Conservation (phyloP, 2,113 vertebrate species). For the Crotophaga sulcirostris region DNA sequence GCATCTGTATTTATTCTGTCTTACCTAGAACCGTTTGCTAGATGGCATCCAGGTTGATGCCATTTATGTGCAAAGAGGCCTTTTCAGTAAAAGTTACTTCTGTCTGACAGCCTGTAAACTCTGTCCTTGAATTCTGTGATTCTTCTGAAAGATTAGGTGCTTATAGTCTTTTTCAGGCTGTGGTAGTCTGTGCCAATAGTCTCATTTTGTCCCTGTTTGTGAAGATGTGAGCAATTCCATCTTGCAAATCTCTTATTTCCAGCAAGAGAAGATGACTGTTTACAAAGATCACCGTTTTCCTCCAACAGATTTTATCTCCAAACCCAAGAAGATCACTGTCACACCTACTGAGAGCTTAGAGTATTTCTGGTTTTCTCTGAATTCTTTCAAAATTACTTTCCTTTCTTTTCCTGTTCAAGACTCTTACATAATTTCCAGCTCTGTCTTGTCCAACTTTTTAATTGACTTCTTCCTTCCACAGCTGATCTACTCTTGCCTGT, state of each 20-base stretch:
- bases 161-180: background rate
- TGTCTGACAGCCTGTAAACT: background rate
- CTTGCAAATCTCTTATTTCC: background rate
- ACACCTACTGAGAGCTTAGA: background rate
- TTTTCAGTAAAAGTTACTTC: background rate
- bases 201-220: background rate
- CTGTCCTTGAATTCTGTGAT: background rate
- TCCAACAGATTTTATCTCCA: background rate
- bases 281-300: background rate
- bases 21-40: background rate
- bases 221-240: background rate
- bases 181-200: background rate
- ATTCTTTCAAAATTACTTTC: background rate
- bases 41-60: rapidly evolving
- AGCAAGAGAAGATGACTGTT: background rate
- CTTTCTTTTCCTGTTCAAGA: background rate
- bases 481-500: background rate
- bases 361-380: background rate
- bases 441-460: background rate
- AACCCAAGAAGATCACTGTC: background rate
- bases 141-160: background rate
- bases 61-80: background rate
- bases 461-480: background rate
- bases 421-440: background rate
- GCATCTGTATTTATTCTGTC: background rate